Evolutionary conservation across 2,888 invertebrate species (phyloP).

Genomic region (Sarcophaga subvicina): DNA sequence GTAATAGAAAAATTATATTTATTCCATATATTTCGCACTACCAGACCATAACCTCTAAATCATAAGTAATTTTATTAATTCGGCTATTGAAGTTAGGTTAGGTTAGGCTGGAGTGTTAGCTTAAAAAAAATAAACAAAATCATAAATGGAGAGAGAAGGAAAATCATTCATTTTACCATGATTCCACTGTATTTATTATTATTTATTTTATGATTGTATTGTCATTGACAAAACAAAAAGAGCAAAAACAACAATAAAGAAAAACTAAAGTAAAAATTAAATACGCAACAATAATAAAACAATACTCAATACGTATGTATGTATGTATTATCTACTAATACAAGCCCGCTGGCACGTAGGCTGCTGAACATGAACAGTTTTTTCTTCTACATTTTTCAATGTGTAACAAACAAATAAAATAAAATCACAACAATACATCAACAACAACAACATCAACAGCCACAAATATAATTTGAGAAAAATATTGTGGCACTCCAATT

Average conservation of each 20-base stretch:
- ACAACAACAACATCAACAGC: not conserved
- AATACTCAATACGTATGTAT: not conserved
- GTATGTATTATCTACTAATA: not conserved
- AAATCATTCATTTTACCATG: not conserved
- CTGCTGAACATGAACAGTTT: conserved; percentile 27
- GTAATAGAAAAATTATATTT: no score
- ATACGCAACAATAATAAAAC: not conserved
- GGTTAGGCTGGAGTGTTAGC: not conserved
- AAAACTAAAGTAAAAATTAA: not conserved
- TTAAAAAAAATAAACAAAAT: not conserved
- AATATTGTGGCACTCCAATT: no score
- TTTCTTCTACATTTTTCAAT: conserved; percentile 12
- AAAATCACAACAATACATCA: no score
- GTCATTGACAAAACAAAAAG: conserved; percentile 10
- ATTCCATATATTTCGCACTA: no score
- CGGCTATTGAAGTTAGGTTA: no score
- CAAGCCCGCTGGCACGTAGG: conserved; percentile 38
- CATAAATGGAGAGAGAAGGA: not conserved
- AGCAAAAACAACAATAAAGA: not conserved
- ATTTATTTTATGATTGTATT: conserved; percentile 1
- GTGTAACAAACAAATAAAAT: not conserved
- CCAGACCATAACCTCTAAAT: no score
- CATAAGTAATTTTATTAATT: no score
- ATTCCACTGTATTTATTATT: not conserved
- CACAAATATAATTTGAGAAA: not conserved